Evolutionary conservation across 1,140 invertebrate species (phyloP).

Genomic region (Protaetia brevitarsis): DNA sequence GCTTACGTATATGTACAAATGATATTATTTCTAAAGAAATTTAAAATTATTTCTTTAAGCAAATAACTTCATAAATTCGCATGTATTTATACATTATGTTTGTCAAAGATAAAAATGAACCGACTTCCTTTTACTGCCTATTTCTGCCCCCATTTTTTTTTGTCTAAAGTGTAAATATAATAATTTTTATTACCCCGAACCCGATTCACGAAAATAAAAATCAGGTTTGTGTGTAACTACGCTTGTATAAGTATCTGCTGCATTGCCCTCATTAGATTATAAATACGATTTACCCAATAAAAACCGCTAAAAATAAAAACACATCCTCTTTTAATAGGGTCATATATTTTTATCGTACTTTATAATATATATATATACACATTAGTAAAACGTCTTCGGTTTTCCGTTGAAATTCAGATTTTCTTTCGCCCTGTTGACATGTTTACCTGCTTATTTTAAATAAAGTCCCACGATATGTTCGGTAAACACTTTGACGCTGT

Average conservation of each 20-base stretch:
- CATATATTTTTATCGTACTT: slow-evolving; percentile 3
- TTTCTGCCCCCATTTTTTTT: too few species aligned
- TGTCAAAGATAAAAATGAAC: too few species aligned
- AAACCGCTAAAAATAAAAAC: slow-evolving; percentile 1
- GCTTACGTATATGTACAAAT: background rate
- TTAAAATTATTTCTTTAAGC: too few species aligned
- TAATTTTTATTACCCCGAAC: slow-evolving; percentile 6
- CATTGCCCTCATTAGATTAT: slow-evolving; percentile 14
- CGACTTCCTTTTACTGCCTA: too few species aligned
- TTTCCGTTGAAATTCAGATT: background rate
- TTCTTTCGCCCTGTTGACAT: background rate
- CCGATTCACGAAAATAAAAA: slow-evolving; percentile 11
- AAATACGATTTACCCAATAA: slow-evolving; percentile 17
- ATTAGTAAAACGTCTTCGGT: background rate
- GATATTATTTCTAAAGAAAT: background rate
- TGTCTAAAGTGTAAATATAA: background rate
- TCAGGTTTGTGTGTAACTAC: background rate
- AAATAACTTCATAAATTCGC: too few species aligned
- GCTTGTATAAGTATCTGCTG: background rate
- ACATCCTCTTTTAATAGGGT: slow-evolving; percentile 15
- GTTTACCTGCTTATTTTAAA: background rate
- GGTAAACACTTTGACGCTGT: background rate
- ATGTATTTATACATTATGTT: too few species aligned
- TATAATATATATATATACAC: background rate
- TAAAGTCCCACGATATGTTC: too few species aligned